Percentiles rank a stretch among this genome's conserved stretches.
Conservation (phyloP, 2,113 vertebrate genomes). For the Phalacrocorax brasilianus region DNA sequence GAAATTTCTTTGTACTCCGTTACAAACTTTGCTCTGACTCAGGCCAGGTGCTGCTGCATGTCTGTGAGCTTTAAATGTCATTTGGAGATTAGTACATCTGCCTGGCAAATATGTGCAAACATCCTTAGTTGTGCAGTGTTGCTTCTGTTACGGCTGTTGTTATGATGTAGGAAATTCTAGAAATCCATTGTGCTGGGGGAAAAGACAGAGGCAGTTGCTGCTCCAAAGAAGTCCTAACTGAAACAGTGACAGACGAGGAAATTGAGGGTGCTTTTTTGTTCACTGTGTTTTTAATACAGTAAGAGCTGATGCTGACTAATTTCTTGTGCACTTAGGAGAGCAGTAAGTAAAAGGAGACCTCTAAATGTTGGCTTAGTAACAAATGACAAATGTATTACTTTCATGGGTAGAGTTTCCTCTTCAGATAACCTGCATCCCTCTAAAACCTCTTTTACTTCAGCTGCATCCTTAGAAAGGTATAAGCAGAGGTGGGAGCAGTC, state of each 20-base stretch:
- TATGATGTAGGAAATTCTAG: not conserved
- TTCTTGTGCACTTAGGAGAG: not conserved
- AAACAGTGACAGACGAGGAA: not conserved
- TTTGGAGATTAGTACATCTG: not conserved
- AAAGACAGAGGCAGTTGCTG: not conserved
- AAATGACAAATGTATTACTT: not conserved
- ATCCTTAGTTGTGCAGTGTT: not conserved
- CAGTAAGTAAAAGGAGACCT: not conserved
- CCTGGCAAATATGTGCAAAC: not conserved
- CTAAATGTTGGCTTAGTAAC: not conserved
- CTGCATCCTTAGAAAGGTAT: not conserved
- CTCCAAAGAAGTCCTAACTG: not conserved
- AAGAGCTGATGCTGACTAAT: not conserved
- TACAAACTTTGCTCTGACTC: not conserved
- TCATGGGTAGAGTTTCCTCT: not conserved
- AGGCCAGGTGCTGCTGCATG: not conserved
- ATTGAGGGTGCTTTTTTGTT: not conserved
- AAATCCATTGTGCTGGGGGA: not conserved
- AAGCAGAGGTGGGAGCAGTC: not conserved
- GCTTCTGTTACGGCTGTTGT: not conserved
- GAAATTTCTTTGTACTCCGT: not conserved
- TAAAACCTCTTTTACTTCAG: not conserved
- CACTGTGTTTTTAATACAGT: not conserved
- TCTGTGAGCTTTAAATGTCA: not conserved
- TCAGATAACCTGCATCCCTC: not conserved